Percentiles rank a stretch among this genome's conserved stretches.
phyloP scores from a whole-genome alignment of 2,113 vertebrate genomes.

The Nothocercus julius region DNA sequence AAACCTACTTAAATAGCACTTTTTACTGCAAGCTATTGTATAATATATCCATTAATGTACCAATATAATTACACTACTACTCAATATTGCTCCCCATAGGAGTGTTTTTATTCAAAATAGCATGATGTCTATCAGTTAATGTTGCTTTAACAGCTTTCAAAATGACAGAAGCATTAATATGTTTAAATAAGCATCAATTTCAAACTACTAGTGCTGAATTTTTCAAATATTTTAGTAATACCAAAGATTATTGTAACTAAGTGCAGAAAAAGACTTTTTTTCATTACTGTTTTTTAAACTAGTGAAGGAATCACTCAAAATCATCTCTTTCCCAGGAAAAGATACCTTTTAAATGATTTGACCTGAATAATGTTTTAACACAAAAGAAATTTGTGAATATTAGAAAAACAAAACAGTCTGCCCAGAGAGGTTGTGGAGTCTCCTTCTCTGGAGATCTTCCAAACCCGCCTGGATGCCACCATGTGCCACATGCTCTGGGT shows the following conservation, averaged over 20 bases:
- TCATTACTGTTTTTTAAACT: neutral
- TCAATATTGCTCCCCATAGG: fast-evolving
- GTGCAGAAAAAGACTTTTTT: neutral
- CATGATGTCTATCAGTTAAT: neutral
- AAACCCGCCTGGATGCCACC: too few species aligned
- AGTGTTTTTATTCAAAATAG: neutral
- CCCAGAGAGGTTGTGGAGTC: too few species aligned
- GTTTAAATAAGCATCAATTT: neutral
- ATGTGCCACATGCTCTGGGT: too few species aligned
- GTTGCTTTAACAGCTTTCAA: neutral
- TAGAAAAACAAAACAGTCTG: neutral
- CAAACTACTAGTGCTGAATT: neutral
- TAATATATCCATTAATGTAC: neutral
- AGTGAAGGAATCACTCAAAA: neutral
- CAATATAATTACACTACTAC: neutral
- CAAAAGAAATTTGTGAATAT: neutral
- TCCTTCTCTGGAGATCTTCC: too few species aligned
- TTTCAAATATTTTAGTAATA: neutral
- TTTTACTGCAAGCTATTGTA: neutral
- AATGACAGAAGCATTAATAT: neutral
- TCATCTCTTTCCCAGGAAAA: neutral
- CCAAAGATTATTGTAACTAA: neutral
- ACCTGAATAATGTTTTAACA: neutral
- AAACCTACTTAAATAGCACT: neutral
- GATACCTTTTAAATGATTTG: neutral